These are phyloP conservation scores for Sclerurus mexicanus DNA, from an alignment of 2,113 vertebrate species.

Conservation along the genomic window DNA sequence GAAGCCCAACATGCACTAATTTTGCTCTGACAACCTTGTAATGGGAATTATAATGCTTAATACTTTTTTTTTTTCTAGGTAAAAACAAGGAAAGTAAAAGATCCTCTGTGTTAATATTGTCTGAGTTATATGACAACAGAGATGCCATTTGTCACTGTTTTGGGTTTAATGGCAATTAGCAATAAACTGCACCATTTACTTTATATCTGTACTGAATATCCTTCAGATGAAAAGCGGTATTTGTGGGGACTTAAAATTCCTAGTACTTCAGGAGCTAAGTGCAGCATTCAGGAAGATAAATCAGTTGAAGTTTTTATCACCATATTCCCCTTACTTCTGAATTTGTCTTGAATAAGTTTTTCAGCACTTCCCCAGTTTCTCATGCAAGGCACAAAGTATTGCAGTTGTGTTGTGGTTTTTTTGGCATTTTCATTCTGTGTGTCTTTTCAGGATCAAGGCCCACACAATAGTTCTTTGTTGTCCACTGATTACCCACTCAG, in stretches of 20 bases:
- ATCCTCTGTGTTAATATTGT: neutral
- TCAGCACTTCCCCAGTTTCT: neutral
- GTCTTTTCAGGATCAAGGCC: neutral
- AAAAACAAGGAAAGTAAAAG: constrained; percentile 22
- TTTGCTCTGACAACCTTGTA: constrained; percentile 67
- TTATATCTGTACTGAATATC: neutral
- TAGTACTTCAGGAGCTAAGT: neutral
- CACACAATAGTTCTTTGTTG: neutral
- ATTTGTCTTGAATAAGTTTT: neutral
- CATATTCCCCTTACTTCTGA: neutral
- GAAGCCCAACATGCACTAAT: constrained; percentile 33
- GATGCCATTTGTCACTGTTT: neutral
- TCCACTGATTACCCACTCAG: neutral
- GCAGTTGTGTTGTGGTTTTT: neutral
- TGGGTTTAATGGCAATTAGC: neutral
- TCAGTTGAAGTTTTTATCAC: neutral
- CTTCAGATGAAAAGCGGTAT: neutral
- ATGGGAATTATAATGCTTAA: constrained; percentile 55
- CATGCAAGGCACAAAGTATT: neutral
- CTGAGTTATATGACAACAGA: neutral
- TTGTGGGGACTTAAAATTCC: neutral
- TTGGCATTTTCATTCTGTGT: neutral
- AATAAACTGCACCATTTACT: neutral
- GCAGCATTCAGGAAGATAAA: neutral
- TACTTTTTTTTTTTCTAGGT: constrained; percentile 27